Evolutionary conservation across 2,888 invertebrate genomes (phyloP).

Genomic region (Teinopalpus imperialis): DNA sequence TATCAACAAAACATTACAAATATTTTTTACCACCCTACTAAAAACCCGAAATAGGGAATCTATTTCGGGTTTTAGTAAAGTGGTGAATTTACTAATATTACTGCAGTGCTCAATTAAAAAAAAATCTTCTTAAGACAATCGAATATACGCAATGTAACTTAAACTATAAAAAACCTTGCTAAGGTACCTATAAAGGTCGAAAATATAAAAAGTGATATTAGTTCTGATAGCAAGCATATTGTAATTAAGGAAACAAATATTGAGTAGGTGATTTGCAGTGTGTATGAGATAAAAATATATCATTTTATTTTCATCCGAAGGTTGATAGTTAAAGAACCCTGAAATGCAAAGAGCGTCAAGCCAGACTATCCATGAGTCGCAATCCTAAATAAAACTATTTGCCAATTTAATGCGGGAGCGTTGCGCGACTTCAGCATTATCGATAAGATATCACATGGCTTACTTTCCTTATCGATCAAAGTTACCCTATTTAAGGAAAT

Average conservation of each 20-base stretch:
- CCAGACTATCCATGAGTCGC: slow-evolving; percentile 35
- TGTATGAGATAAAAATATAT: slow-evolving; percentile 23
- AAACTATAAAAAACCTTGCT: no score
- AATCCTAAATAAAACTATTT: slow-evolving; percentile 43
- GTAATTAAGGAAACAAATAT: background rate
- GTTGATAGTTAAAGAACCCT: slow-evolving; percentile 35
- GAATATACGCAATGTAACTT: no score
- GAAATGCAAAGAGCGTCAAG: slow-evolving; percentile 33
- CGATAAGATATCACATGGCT: slow-evolving; percentile 20
- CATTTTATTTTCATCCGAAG: slow-evolving; percentile 34
- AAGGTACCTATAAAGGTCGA: no score
- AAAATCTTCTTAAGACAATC: no score
- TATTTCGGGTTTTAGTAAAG: no score
- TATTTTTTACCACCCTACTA: no score
- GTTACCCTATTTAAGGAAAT: slow-evolving; percentile 4
- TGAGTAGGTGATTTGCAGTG: slow-evolving; percentile 5
- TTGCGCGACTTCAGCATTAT: slow-evolving; percentile 8
- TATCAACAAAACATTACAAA: no score
- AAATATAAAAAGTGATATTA: no score
- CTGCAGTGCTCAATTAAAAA: no score
- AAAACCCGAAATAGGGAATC: no score
- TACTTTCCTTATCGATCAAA: slow-evolving; percentile 14
- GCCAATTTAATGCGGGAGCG: slow-evolving; percentile 29
- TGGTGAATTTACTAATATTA: no score
- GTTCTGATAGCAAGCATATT: no score